phyloP scores from a whole-genome alignment of 2,888 invertebrate genomes.

The Agrochola macilenta region DNA sequence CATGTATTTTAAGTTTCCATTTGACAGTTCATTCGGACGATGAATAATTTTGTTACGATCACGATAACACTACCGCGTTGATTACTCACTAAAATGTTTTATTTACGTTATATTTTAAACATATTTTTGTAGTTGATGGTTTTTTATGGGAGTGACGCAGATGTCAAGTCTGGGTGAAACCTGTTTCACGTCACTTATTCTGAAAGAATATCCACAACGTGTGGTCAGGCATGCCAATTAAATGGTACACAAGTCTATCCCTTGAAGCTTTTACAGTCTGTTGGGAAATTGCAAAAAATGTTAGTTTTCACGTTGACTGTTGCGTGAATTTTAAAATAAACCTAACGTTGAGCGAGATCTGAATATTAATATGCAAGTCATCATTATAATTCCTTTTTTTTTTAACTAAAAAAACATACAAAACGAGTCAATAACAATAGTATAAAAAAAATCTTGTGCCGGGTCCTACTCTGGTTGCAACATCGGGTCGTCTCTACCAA shows the following conservation, averaged over 20 bases:
- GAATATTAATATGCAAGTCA: neutral
- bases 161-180: neutral
- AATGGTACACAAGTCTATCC: constrained; percentile 9
- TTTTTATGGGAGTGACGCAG: constrained; percentile 8
- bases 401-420: too few relatives aligned
- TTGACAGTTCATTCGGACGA: neutral
- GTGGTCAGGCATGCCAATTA: constrained; percentile 29
- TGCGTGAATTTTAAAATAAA: neutral
- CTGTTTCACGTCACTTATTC: constrained; percentile 20
- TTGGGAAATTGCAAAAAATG: neutral
- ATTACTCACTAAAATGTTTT: neutral
- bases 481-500: neutral
- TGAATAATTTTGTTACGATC: too few relatives aligned
- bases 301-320: neutral
- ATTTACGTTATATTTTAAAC: neutral
- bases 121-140: neutral
- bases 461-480: neutral
- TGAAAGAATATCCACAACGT: constrained; percentile 19
- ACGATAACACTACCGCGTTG: too few relatives aligned
- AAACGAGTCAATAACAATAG: neutral
- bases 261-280: neutral
- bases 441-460: neutral
- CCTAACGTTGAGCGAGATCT: neutral
- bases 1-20: constrained; percentile 5
- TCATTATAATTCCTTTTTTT: too few relatives aligned